Base-by-base conservation (phyloP, 2,113 vertebrate genomes). In the Ellobius talpinus region DNA sequence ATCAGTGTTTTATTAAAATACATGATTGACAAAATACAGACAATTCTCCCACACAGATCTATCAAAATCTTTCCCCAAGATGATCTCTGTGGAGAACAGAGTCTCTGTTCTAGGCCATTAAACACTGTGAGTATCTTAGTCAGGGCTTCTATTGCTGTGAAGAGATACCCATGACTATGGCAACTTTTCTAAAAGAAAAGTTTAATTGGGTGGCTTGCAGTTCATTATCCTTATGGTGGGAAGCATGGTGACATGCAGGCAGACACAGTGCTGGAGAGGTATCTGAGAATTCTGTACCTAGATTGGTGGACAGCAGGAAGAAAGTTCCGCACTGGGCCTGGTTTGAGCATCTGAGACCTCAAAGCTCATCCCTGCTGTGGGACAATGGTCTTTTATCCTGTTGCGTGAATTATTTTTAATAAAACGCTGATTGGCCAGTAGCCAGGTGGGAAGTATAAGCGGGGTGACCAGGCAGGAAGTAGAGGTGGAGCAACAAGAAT, bases 31-130 rank as follows among this genome's bases (percentile, higher is more conserved):
- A n/a, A n/a, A n/a, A n/a, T n/a, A n/a, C n/a, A n/a, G n/a, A n/a
- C n/a, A n/a, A n/a, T n/a, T n/a, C n/a, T n/a, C n/a, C n/a, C n/a
- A n/a, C n/a, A 36, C 92, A 31, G 47, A 39, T 88, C 14, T 50
- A 50, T 90, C 4, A 74, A 92, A 84, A 24, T 87, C 84, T 66
- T 89, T 94, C 78, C 72, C 50, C 55, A 93, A 36, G 39, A 76
- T 74, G 24, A 77, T 96, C 63, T 50, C 24, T n/a, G 47, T 0
- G 55, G 81, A 94, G 29, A 70, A 61, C 7, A 24, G 63, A 61
- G 3, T 4, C 42, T 93, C 88, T 87, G 17, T 92, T 78, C 47
- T 65, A 81, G 95, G 77, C 33, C 50, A 11, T 61, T 82, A 65
- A 45, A 87, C 19, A 66, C 68, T 19, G 5, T 70, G 68, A 17